These are phyloP conservation scores for Zygaena filipendulae DNA, from an alignment of 2,888 invertebrate species.

Conservation along the genomic window DNA sequence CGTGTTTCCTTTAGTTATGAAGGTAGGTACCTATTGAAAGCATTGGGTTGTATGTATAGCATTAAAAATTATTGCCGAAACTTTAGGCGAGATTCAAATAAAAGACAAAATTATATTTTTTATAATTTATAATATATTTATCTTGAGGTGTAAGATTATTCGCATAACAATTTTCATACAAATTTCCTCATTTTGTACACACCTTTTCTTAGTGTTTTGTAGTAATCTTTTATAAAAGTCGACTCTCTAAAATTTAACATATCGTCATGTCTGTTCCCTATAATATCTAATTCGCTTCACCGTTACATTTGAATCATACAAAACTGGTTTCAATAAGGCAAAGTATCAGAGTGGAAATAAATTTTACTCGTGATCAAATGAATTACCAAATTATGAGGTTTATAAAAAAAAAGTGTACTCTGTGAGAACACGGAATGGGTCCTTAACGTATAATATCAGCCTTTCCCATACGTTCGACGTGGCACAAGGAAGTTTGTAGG, in stretches of 20 bases:
- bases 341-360: slow-evolving; percentile 51
- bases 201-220: slow-evolving; percentile 65
- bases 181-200: slow-evolving; percentile 69
- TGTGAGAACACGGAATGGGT: slow-evolving; percentile 57
- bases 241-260: slow-evolving; percentile 67
- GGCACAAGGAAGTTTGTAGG: slow-evolving; percentile 28
- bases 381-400: slow-evolving; percentile 35
- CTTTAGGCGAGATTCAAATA: too few species aligned
- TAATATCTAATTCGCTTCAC: slow-evolving; percentile 64
- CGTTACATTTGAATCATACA: slow-evolving; percentile 54
- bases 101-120: slow-evolving; percentile 42
- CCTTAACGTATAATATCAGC: slow-evolving; percentile 40
- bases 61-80: too few species aligned
- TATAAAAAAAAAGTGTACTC: slow-evolving; percentile 47
- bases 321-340: slow-evolving; percentile 55
- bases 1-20: too few species aligned
- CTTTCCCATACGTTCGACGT: slow-evolving; percentile 41
- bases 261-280: slow-evolving; percentile 67
- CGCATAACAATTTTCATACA: slow-evolving; percentile 70
- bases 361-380: slow-evolving; percentile 45
- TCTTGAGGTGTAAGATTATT: slow-evolving; percentile 69
- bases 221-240: slow-evolving; percentile 66
- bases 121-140: slow-evolving; percentile 42
- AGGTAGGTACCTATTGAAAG: too few species aligned
- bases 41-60: too few species aligned